phyloP scores from a whole-genome alignment of 2,113 vertebrate species.

The Gambusia holbrooki region DNA sequence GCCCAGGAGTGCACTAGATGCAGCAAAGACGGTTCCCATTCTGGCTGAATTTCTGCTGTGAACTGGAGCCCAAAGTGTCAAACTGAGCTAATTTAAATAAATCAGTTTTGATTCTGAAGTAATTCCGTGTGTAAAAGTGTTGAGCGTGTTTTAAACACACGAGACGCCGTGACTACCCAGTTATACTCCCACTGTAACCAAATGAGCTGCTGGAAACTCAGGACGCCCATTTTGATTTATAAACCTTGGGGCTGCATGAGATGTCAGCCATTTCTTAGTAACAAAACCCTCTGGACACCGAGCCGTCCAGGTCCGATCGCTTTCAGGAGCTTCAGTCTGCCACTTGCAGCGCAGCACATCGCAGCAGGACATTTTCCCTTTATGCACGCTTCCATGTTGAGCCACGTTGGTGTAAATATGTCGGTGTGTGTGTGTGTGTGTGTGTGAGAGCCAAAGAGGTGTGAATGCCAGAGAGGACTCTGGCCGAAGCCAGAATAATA shows the following conservation, averaged over 20 bases:
- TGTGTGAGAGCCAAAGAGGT: constrained; percentile 23
- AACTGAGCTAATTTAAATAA: background rate
- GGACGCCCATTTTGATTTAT: constrained; percentile 27
- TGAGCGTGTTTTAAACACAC: background rate
- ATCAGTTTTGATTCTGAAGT: background rate
- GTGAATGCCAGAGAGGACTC: constrained; percentile 48
- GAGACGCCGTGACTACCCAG: background rate
- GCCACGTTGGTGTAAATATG: constrained; percentile 5
- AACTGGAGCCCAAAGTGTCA: too few species aligned
- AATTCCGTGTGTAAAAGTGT: background rate
- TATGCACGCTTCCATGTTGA: constrained; percentile 5
- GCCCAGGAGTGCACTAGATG: background rate
- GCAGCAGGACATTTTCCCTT: constrained; percentile 16
- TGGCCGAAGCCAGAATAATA: constrained; percentile 38
- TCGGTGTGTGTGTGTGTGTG: constrained; percentile 9
- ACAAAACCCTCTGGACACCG: constrained; percentile 17
- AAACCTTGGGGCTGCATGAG: constrained; percentile 11
- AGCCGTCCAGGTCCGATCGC: constrained; percentile 29
- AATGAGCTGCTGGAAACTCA: constrained; percentile 4
- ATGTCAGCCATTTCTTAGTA: constrained; percentile 37
- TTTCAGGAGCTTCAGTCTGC: constrained; percentile 29
- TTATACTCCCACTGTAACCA: background rate
- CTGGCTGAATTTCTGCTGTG: background rate
- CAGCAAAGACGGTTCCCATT: background rate
- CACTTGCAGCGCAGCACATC: constrained; percentile 3